Percentiles rank a stretch among this genome's conserved stretches.
Evolutionary conservation across 1,140 invertebrate genomes (phyloP).

Genomic region (Pseudoatta argentina): DNA sequence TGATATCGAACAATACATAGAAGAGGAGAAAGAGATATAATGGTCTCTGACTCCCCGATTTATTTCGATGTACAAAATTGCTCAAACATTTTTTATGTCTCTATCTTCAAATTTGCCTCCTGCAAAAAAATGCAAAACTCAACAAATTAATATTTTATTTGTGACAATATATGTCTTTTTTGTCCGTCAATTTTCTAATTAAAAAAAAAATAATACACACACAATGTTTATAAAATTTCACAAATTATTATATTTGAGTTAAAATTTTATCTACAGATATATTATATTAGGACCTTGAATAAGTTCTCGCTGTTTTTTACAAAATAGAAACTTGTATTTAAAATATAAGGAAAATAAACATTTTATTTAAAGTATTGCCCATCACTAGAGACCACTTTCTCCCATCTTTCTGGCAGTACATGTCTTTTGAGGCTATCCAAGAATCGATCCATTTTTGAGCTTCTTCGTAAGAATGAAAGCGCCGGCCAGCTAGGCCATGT

Average conservation of each 20-base stretch:
- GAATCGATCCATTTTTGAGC: too few relatives aligned
- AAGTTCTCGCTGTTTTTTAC: too few relatives aligned
- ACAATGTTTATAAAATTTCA: not conserved
- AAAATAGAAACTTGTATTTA: too few relatives aligned
- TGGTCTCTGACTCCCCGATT: constrained; percentile 51
- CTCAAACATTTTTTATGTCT: constrained; percentile 71
- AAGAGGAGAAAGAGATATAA: constrained; percentile 70
- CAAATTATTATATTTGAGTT: not conserved
- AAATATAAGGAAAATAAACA: too few relatives aligned
- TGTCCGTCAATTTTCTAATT: not conserved
- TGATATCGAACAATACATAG: constrained; percentile 69
- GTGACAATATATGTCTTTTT: too few relatives aligned
- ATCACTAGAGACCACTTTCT: too few relatives aligned
- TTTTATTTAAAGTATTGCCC: too few relatives aligned
- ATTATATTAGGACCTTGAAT: too few relatives aligned
- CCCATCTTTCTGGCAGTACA: too few relatives aligned
- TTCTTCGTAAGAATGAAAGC: too few relatives aligned
- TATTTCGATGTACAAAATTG: constrained; percentile 52
- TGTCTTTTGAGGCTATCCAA: too few relatives aligned
- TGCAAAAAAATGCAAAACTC: not conserved
- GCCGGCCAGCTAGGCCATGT: too few relatives aligned
- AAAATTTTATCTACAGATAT: not conserved
- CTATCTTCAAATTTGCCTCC: constrained; percentile 67
- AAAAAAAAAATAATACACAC: not conserved
- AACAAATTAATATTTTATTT: not conserved